Evolutionary conservation across 2,113 vertebrate species (phyloP).

Genomic region (Tursiops truncatus): DNA sequence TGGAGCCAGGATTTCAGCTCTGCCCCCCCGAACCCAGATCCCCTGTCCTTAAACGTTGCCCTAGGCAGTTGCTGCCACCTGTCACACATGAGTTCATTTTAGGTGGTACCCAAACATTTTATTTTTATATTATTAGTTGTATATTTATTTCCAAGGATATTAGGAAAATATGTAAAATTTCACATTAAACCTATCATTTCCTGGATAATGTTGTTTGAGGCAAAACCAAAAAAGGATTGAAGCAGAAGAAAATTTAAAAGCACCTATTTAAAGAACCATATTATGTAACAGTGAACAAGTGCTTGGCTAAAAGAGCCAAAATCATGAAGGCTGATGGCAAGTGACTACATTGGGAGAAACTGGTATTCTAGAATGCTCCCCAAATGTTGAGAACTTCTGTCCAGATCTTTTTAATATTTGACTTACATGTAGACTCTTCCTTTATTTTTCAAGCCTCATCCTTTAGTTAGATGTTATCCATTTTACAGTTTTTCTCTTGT

Average conservation of each 20-base stretch:
- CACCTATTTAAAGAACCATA: neutral
- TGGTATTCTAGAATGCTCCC: neutral
- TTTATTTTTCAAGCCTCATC: neutral
- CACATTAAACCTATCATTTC: neutral
- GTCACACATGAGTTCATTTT: neutral
- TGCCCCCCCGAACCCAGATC: neutral
- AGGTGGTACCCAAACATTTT: neutral
- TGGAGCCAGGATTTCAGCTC: neutral
- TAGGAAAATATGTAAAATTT: neutral
- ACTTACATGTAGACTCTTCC: neutral
- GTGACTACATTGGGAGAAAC: neutral
- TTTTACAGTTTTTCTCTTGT: neutral
- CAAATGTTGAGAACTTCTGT: neutral
- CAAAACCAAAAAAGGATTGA: neutral
- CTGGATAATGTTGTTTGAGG: neutral
- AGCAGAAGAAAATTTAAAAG: neutral
- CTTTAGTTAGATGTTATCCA: neutral
- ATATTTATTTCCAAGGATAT: neutral
- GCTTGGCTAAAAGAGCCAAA: neutral
- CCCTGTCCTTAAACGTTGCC: neutral
- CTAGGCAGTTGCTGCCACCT: neutral
- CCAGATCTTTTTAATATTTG: neutral
- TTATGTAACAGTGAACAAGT: neutral
- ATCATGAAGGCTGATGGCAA: neutral
- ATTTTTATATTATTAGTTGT: neutral